A percentile compares a stretch with the other conserved stretches of the same genome.
phyloP scores from a whole-genome alignment of 1,140 invertebrate genomes.

The Leptinotarsa undecemlineata region DNA sequence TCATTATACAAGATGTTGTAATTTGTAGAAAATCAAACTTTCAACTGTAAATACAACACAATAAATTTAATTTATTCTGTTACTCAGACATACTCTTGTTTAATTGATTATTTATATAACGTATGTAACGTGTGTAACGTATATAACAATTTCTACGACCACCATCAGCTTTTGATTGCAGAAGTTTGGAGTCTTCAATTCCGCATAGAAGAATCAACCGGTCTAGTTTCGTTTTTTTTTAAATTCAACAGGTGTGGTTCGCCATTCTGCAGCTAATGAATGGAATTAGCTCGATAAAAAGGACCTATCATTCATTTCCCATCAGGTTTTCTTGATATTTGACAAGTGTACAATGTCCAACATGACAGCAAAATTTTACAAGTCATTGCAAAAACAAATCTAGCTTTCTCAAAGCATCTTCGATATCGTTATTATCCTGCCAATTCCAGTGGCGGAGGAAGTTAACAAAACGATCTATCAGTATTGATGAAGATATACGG shows the following conservation, averaged over 20 bases:
- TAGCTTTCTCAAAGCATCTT: neutral
- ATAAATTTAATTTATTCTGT: too few relatives aligned
- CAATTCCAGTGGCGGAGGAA: neutral
- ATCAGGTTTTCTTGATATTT: constrained; percentile 17
- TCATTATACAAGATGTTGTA: too few relatives aligned
- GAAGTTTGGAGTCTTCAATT: neutral
- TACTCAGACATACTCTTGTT: too few relatives aligned
- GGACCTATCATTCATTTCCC: neutral
- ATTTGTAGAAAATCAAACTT: too few relatives aligned
- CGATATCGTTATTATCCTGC: neutral
- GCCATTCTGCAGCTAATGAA: neutral
- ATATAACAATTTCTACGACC: too few relatives aligned
- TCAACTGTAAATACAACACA: too few relatives aligned
- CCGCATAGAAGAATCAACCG: neutral
- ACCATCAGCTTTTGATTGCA: neutral
- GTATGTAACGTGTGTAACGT: too few relatives aligned
- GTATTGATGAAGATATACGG: too few relatives aligned
- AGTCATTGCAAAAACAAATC: constrained; percentile 18
- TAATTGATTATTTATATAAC: too few relatives aligned
- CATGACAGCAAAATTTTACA: constrained; percentile 10
- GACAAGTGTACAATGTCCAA: constrained; percentile 15
- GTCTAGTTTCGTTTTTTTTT: neutral
- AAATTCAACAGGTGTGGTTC: neutral
- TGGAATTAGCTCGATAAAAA: constrained; percentile 17
- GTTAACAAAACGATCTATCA: too few relatives aligned